Conservation (phyloP, 2,888 invertebrate genomes). For the Zygaena filipendulae region DNA sequence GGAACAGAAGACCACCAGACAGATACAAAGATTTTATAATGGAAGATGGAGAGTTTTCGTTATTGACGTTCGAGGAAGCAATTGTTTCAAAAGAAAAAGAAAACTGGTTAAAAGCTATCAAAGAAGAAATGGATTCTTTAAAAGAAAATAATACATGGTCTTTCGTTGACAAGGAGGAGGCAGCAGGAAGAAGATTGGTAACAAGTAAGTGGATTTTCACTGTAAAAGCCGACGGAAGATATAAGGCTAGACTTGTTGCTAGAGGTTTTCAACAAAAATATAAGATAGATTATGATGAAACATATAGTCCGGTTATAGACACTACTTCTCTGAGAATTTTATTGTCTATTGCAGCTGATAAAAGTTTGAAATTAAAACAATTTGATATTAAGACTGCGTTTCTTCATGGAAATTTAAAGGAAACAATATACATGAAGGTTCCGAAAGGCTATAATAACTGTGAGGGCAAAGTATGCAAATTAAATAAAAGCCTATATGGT, state of each 20-base stretch:
- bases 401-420: conserved; percentile 2
- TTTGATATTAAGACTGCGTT: conserved; percentile 5
- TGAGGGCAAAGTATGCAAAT: too few species aligned
- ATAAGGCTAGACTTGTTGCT: too few species aligned
- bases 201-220: background rate
- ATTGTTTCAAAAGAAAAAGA: too few species aligned
- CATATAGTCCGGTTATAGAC: conserved; percentile 1
- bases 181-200: too few species aligned
- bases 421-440: conserved; percentile 3
- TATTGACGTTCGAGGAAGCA: too few species aligned
- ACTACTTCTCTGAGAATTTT: conserved; percentile 3
- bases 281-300: conserved; percentile 6
- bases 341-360: conserved; percentile 2
- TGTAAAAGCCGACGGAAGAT: conserved; percentile 1
- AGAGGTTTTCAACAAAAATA: conserved; percentile 5
- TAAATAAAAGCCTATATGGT: too few species aligned
- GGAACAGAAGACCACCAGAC: too few species aligned
- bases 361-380: conserved; percentile 3
- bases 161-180: too few species aligned
- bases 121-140: conserved; percentile 1
- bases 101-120: conserved; percentile 1
- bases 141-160: conserved; percentile 1
- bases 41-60: too few species aligned
- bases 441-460: conserved; percentile 2
- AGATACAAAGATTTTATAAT: too few species aligned